phyloP scores from a whole-genome alignment of 2,888 invertebrate genomes.

The Drosophila yooni region DNA sequence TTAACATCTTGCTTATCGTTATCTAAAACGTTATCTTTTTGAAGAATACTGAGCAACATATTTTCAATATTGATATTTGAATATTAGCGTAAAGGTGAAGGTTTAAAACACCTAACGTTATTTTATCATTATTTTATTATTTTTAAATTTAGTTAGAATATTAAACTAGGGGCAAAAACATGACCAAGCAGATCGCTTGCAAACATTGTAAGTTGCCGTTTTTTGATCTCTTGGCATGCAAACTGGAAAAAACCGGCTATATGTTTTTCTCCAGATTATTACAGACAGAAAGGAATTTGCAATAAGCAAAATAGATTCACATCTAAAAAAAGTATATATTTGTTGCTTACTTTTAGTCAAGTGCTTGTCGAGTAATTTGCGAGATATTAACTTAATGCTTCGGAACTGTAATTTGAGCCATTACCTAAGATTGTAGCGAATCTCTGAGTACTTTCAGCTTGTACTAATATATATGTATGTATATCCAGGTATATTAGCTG shows the following conservation, averaged over 20 bases:
- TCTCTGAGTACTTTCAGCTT: slow-evolving; percentile 14
- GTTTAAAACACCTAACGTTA: neutral
- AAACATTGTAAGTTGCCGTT: neutral
- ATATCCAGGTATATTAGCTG: slow-evolving; percentile 27
- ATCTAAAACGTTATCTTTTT: slow-evolving; percentile 6
- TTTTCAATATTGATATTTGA: neutral
- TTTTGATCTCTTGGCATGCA: slow-evolving; percentile 5
- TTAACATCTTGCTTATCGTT: neutral
- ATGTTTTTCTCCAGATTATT: slow-evolving; percentile 33
- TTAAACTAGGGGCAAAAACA: neutral
- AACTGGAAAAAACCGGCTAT: slow-evolving; percentile 23
- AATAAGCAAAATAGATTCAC: slow-evolving; percentile 7
- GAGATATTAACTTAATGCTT: slow-evolving; percentile 15
- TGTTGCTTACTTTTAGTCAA: too few species aligned
- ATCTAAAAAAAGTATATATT: slow-evolving; percentile 4
- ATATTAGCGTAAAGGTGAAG: neutral
- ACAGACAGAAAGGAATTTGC: neutral
- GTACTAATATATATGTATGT: slow-evolving; percentile 5
- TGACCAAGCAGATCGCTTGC: neutral
- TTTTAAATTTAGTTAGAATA: neutral
- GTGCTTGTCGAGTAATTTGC: slow-evolving; percentile 6
- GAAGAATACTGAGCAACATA: neutral
- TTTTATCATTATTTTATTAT: neutral
- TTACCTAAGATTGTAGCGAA: slow-evolving; percentile 3
- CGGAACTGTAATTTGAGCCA: slow-evolving; percentile 15